Percentiles rank a stretch among this genome's conserved stretches.
phyloP scores from a whole-genome alignment of 2,888 invertebrate species.

The Gisinianus flammeolus region DNA sequence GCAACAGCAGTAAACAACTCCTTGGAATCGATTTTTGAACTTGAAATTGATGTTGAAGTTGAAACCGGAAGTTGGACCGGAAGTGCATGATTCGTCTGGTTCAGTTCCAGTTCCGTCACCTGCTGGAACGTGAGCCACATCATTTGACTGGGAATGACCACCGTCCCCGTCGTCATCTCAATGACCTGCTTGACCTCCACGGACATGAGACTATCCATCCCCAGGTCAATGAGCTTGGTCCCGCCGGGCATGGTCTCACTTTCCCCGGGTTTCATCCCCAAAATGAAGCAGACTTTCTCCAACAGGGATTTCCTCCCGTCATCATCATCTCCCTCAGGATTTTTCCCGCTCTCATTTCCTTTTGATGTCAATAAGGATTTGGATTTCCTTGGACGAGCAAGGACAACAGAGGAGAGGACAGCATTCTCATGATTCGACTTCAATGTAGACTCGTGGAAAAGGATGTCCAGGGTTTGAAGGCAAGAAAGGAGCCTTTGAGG shows the following conservation, averaged over 20 bases:
- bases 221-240: conserved; percentile 79
- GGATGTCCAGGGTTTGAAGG: conserved; percentile 69
- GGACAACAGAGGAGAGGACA: conserved; percentile 83
- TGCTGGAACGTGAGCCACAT: too few species aligned
- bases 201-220: conserved; percentile 97
- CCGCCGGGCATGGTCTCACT: conserved; percentile 59
- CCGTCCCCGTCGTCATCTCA: conserved; percentile 72
- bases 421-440: conserved; percentile 69
- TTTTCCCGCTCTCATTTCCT: conserved; percentile 66
- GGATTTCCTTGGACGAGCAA: too few species aligned
- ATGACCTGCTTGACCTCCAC: conserved; percentile 93
- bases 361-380: too few species aligned
- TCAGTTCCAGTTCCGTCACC: too few species aligned
- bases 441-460: conserved; percentile 80
- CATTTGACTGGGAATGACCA: too few species aligned
- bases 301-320: too few species aligned
- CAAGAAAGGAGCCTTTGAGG: conserved; percentile 87
- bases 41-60: too few species aligned
- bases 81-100: too few species aligned
- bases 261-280: conserved; percentile 10
- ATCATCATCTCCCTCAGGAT: conserved; percentile 67
- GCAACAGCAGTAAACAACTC: too few species aligned
- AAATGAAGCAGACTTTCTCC: neutral
- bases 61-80: too few species aligned
- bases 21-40: too few species aligned